phyloP scores from a whole-genome alignment of 2,113 vertebrate species.

The Carettochelys insculpta region DNA sequence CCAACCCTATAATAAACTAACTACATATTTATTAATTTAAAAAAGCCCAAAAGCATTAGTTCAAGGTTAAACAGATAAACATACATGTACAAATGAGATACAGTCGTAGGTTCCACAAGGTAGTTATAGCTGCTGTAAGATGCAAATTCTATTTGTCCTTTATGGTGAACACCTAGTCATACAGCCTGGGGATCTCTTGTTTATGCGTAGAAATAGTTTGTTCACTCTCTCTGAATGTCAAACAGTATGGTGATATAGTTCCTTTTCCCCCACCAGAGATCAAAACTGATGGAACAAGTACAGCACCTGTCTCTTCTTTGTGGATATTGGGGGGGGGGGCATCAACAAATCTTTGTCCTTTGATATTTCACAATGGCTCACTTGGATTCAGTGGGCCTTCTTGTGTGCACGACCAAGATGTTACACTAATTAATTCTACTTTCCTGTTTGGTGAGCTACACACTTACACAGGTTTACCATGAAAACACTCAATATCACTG shows the following conservation, averaged over 20 bases:
- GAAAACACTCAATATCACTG: background rate
- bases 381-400: background rate
- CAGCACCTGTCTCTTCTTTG: too few species aligned
- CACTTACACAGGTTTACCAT: background rate
- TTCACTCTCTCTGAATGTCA: too few species aligned
- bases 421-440: background rate
- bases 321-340: too few species aligned
- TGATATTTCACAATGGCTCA: background rate
- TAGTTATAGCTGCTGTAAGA: background rate
- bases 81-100: background rate
- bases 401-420: background rate
- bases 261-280: too few species aligned
- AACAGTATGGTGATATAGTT: too few species aligned
- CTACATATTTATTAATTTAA: background rate
- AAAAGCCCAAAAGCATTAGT: background rate
- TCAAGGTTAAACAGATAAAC: background rate
- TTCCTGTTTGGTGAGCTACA: background rate
- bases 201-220: too few species aligned
- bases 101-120: background rate
- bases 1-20: background rate
- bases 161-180: background rate
- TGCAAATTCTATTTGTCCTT: background rate
- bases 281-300: too few species aligned
- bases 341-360: background rate
- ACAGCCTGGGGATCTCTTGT: background rate